A percentile compares a stretch with the other conserved stretches of the same genome.
phyloP scores from a whole-genome alignment of 2,888 invertebrate genomes.

The Bellardia bayeri region DNA sequence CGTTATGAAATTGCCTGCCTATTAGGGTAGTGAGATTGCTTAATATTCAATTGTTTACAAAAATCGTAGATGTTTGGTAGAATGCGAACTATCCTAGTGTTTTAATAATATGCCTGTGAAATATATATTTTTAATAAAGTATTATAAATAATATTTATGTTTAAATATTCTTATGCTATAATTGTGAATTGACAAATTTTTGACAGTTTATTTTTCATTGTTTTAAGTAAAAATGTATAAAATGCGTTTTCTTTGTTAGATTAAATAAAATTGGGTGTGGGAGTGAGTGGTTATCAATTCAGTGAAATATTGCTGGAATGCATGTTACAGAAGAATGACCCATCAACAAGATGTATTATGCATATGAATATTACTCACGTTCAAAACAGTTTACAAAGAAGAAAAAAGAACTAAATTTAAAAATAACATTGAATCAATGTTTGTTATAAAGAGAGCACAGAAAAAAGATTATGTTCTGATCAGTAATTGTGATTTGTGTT shows the following conservation, averaged over 20 bases:
- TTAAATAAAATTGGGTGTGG: slow-evolving; percentile 28
- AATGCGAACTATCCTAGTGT: slow-evolving; percentile 9
- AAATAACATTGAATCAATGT: not conserved
- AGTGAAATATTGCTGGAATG: slow-evolving; percentile 17
- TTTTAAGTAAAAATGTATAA: not conserved
- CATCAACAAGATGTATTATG: not conserved
- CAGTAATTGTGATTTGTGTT: no score
- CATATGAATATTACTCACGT: not conserved
- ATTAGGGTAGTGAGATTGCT: slow-evolving; percentile 14
- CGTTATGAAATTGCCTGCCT: not conserved
- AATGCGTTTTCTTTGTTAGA: not conserved
- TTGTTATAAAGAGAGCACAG: no score
- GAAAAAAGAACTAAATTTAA: not conserved
- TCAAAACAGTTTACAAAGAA: not conserved
- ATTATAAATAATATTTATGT: slow-evolving; percentile 27
- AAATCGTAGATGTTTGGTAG: not conserved
- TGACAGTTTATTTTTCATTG: slow-evolving; percentile 46
- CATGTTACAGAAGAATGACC: not conserved
- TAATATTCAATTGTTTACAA: not conserved
- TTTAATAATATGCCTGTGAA: not conserved
- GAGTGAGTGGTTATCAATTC: not conserved
- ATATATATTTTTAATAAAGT: slow-evolving; percentile 26
- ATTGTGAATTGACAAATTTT: slow-evolving; percentile 60
- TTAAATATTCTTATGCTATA: slow-evolving; percentile 35
- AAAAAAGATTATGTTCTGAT: no score